These are phyloP conservation scores for Esperia sulphurella DNA, from an alignment of 2,888 invertebrate species.

Conservation along the genomic window DNA sequence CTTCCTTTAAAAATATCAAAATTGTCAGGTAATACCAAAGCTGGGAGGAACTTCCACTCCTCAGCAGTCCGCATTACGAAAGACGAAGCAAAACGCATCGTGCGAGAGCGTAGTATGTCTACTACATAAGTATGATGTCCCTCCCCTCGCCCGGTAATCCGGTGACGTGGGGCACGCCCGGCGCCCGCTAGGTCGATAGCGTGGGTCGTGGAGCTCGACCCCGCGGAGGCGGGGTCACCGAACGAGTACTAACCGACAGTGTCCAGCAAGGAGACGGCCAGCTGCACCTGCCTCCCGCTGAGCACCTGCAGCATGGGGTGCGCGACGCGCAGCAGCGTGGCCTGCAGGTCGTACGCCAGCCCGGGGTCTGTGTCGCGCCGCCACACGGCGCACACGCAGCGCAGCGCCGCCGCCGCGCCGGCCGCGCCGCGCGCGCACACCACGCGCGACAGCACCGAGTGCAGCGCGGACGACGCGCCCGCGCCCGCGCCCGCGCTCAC, in stretches of 20 bases:
- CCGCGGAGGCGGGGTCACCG: no score
- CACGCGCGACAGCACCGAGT: constrained; percentile 57
- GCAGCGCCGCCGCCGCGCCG: constrained; percentile 48
- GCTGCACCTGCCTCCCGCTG: constrained; percentile 81
- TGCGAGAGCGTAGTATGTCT: no score
- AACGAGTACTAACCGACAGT: constrained; percentile 72
- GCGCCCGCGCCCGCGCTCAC: constrained; percentile 57
- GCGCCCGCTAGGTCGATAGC: no score
- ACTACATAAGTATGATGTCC: no score
- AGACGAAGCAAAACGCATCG: no score
- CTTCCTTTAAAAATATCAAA: no score
- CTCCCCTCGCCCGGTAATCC: no score
- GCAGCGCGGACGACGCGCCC: constrained; percentile 56
- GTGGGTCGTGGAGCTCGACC: no score
- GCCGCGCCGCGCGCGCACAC: constrained; percentile 50
- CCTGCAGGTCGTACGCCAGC: constrained; percentile 53
- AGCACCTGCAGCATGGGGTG: constrained; percentile 83
- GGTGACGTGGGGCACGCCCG: no score
- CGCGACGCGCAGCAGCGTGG: constrained; percentile 75
- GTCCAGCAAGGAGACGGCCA: constrained; percentile 86
- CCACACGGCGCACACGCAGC: constrained; percentile 81
- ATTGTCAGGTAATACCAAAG: no score
- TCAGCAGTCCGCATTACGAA: no score
- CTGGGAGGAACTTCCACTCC: no score
- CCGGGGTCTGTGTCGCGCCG: constrained; percentile 77